Conservation (phyloP, 1,140 invertebrate species). For the Tetraneura akinire region DNA sequence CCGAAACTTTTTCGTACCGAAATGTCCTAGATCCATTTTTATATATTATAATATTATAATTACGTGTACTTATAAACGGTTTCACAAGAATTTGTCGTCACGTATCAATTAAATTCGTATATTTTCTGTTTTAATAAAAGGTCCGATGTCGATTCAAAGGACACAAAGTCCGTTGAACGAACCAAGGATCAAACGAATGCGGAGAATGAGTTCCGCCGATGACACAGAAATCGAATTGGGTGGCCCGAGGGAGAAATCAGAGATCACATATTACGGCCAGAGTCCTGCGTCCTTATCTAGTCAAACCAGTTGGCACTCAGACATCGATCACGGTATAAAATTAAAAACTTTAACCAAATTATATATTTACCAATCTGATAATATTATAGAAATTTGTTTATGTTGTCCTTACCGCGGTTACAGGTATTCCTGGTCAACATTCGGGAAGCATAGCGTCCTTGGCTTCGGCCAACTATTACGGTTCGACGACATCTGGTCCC, state of each 20-base stretch:
- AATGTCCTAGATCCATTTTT: too few relatives aligned
- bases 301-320: conserved; percentile 65
- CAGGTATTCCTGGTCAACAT: conserved; percentile 65
- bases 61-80: too few relatives aligned
- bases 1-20: too few relatives aligned
- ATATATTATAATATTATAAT: too few relatives aligned
- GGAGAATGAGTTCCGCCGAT: conserved; percentile 65
- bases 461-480: conserved; percentile 70
- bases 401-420: too few relatives aligned
- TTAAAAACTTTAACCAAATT: too few relatives aligned
- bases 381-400: not conserved
- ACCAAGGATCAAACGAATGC: conserved; percentile 63
- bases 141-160: conserved; percentile 59
- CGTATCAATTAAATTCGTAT: not conserved
- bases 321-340: conserved; percentile 61
- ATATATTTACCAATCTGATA: not conserved
- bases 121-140: conserved; percentile 52
- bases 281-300: conserved; percentile 63
- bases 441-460: conserved; percentile 67
- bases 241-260: conserved; percentile 59
- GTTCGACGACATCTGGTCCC: conserved; percentile 58
- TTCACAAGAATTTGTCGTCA: too few relatives aligned
- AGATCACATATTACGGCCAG: conserved; percentile 66
- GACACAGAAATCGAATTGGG: conserved; percentile 62
- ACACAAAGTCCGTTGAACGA: conserved; percentile 62